These are phyloP conservation scores for Pediacus dermestoides DNA, from an alignment of 2,888 invertebrate genomes.

Conservation along the genomic window DNA sequence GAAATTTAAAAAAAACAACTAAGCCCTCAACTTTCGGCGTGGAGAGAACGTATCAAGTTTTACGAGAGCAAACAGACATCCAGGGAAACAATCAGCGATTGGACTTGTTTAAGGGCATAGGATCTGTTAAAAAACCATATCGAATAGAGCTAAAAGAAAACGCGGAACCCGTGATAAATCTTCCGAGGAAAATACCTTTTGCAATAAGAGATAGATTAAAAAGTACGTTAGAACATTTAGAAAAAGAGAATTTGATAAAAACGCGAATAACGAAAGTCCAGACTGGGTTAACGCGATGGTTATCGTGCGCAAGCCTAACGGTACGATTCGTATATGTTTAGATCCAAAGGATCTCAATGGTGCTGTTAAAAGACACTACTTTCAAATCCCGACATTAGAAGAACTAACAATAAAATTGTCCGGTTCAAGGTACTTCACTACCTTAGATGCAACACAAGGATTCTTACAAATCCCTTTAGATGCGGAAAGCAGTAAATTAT, in stretches of 20 bases:
- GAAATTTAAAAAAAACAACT: no score
- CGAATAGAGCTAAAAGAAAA: constrained; percentile 15
- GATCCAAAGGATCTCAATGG: constrained; percentile 24
- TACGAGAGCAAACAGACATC: no score
- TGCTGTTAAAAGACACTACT: constrained; percentile 14
- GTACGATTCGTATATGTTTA: constrained; percentile 22
- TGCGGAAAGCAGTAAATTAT: constrained; percentile 11
- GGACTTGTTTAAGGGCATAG: constrained; percentile 25
- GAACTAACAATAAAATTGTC: constrained; percentile 19
- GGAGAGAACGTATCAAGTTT: no score
- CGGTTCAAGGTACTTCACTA: constrained; percentile 16
- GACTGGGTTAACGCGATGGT: constrained; percentile 27
- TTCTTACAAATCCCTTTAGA: constrained; percentile 19
- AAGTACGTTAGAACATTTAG: constrained; percentile 17
- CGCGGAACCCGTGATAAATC: constrained; percentile 15
- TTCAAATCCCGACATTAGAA: constrained; percentile 19
- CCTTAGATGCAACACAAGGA: constrained; percentile 14
- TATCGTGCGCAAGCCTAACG: constrained; percentile 22
- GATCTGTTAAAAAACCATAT: constrained; percentile 20
- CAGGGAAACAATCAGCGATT: no score
- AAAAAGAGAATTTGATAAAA: constrained; percentile 23
- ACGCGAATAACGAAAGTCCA: no score
- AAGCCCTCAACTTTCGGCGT: no score
- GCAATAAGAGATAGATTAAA: constrained; percentile 19
- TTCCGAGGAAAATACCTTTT: constrained; percentile 23